A percentile compares a stretch with the other conserved stretches of the same genome.
Evolutionary conservation across 2,113 vertebrate species (phyloP).

Genomic region (Probosciger aterrimus): DNA sequence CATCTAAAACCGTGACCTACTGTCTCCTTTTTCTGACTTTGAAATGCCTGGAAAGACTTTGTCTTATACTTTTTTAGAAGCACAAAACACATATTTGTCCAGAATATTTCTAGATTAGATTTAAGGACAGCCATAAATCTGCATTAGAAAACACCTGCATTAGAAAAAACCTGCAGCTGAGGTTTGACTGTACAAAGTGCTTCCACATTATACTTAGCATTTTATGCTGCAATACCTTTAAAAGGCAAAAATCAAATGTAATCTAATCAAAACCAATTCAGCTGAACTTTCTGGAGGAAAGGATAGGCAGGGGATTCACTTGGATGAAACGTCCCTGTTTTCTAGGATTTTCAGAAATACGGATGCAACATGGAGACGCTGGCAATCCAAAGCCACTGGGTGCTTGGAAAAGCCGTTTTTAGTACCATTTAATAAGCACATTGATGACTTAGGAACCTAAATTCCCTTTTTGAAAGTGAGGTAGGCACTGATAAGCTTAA

Average conservation of each 20-base stretch:
- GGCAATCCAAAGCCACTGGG: not conserved
- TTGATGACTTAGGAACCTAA: not conserved
- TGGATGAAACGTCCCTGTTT: not conserved
- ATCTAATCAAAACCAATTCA: not conserved
- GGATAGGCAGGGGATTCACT: not conserved
- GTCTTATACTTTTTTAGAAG: not conserved
- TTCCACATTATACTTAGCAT: not conserved
- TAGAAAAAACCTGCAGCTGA: not conserved
- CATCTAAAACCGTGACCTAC: not conserved
- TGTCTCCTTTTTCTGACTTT: conserved; percentile 19
- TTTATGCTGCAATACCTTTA: not conserved
- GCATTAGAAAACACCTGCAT: not conserved
- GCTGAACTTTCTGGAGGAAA: not conserved
- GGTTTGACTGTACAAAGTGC: not conserved
- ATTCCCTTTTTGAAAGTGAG: not conserved
- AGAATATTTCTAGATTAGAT: not conserved
- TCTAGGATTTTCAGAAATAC: not conserved
- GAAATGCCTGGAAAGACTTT: not conserved
- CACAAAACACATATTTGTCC: not conserved
- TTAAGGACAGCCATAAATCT: not conserved
- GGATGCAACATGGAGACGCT: fast-evolving
- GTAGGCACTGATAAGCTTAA: not conserved
- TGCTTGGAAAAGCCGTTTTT: not conserved
- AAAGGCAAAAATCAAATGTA: not conserved
- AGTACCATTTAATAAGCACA: not conserved